Evolutionary conservation across 2,113 vertebrate species (phyloP).

Genomic region (Phoxinus phoxinus): DNA sequence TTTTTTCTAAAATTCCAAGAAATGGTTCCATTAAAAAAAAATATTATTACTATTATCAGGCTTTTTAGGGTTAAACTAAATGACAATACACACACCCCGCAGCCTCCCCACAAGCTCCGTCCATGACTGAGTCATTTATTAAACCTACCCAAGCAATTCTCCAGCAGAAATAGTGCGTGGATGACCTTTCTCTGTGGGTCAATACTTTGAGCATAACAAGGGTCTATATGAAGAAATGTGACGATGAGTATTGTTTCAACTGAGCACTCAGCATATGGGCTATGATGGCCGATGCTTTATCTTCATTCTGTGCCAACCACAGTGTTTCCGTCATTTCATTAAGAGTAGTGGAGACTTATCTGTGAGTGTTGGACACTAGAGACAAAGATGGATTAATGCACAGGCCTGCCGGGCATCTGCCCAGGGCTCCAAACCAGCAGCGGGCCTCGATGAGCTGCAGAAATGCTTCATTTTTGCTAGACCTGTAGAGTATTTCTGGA

Average conservation of each 20-base stretch:
- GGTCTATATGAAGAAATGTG: constrained; percentile 45
- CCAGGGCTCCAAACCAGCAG: background rate
- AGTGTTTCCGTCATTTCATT: constrained; percentile 35
- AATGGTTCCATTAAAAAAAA: too few species aligned
- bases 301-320: constrained; percentile 15
- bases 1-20: too few species aligned
- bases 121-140: constrained; percentile 36
- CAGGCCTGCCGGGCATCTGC: background rate
- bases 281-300: constrained; percentile 16
- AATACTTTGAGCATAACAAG: constrained; percentile 33
- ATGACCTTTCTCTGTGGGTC: constrained; percentile 45
- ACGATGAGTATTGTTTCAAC: constrained; percentile 41
- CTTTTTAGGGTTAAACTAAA: background rate
- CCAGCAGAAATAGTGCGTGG: constrained; percentile 35
- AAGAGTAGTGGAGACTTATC: constrained; percentile 2
- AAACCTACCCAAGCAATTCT: constrained; percentile 17
- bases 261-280: background rate
- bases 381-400: constrained; percentile 6
- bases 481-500: background rate
- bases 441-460: background rate
- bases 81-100: background rate
- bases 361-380: background rate
- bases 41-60: too few species aligned
- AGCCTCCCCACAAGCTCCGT: background rate
- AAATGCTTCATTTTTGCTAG: background rate